Evolutionary conservation across 1,140 invertebrate species (phyloP).

Genomic region (Tetramorium parvispinum): DNA sequence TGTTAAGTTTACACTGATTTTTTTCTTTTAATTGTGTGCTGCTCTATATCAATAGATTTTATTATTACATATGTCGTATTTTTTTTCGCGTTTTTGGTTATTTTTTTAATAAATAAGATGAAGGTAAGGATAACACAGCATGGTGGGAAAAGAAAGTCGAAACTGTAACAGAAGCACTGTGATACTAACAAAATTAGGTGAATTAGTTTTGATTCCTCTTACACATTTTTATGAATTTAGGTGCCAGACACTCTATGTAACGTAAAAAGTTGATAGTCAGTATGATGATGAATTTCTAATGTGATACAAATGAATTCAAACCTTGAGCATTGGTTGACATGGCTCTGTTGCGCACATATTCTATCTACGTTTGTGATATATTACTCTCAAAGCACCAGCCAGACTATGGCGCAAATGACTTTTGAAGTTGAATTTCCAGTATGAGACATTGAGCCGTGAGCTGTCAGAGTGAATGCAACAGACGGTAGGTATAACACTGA

Average conservation of each 20-base stretch:
- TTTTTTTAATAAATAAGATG: slow-evolving; percentile 42
- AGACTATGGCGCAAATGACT: slow-evolving; percentile 82
- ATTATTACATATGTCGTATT: neutral
- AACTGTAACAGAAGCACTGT: slow-evolving; percentile 75
- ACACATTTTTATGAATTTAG: slow-evolving; percentile 86
- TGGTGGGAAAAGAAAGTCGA: slow-evolving; percentile 64
- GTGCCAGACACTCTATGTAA: slow-evolving; percentile 84
- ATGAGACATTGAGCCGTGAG: slow-evolving; percentile 82
- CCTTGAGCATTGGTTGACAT: slow-evolving; percentile 83
- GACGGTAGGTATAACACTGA: slow-evolving; percentile 85
- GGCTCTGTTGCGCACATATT: slow-evolving; percentile 84
- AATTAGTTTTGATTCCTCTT: slow-evolving; percentile 84
- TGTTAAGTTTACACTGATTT: slow-evolving; percentile 48
- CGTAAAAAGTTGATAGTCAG: slow-evolving; percentile 83
- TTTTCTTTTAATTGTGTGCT: neutral
- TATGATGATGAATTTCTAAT: slow-evolving; percentile 85
- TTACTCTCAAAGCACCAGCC: slow-evolving; percentile 84
- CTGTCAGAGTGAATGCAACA: slow-evolving; percentile 78
- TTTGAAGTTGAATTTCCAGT: slow-evolving; percentile 85
- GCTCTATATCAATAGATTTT: neutral
- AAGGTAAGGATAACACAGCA: slow-evolving; percentile 67
- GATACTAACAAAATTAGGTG: slow-evolving; percentile 82
- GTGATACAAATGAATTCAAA: slow-evolving; percentile 84
- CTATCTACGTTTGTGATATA: slow-evolving; percentile 85
- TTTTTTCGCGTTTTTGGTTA: neutral